phyloP scores from a whole-genome alignment of 1,140 invertebrate genomes.

The Drosophila arizonae region DNA sequence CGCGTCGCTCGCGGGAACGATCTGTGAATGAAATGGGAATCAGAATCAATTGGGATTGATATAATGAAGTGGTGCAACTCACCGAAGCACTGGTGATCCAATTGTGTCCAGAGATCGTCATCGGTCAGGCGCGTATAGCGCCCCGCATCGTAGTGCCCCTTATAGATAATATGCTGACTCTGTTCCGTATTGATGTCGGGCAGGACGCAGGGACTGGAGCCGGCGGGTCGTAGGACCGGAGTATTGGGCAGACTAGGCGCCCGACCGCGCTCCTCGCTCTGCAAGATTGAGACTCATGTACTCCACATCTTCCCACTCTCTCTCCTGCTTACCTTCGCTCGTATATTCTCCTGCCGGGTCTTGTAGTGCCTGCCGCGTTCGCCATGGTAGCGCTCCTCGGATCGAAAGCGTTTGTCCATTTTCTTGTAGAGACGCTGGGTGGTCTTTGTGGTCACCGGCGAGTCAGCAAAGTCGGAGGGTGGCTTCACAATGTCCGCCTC shows the following conservation, averaged over 20 bases:
- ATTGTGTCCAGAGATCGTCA: conserved; percentile 88
- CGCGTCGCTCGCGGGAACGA: conserved; percentile 84
- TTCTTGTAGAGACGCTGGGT: conserved; percentile 89
- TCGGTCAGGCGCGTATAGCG: conserved; percentile 91
- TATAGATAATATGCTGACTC: conserved; percentile 87
- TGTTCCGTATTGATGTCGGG: conserved; percentile 87
- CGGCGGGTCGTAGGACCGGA: conserved; percentile 87
- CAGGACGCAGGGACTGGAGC: conserved; percentile 87
- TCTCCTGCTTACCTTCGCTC: conserved; percentile 86
- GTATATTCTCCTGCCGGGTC: conserved; percentile 86
- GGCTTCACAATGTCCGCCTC: conserved; percentile 91
- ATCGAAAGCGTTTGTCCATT: conserved; percentile 90
- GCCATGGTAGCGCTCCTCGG: conserved; percentile 88
- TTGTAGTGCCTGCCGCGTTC: conserved; percentile 87
- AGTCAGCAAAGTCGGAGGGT: conserved; percentile 93
- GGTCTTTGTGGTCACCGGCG: conserved; percentile 86
- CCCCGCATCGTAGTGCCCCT: conserved; percentile 87
- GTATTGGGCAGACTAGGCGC: conserved; percentile 86
- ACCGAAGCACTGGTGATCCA: conserved; percentile 83
- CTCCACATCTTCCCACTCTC: neutral
- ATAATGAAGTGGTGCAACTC: neutral
- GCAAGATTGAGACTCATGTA: neutral
- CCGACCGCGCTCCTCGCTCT: conserved; percentile 91
- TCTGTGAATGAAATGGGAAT: conserved; percentile 38
- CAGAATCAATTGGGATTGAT: neutral